These are phyloP conservation scores for Pristionchus entomophagus DNA, from an alignment of 2,888 invertebrate species.

Conservation along the genomic window DNA sequence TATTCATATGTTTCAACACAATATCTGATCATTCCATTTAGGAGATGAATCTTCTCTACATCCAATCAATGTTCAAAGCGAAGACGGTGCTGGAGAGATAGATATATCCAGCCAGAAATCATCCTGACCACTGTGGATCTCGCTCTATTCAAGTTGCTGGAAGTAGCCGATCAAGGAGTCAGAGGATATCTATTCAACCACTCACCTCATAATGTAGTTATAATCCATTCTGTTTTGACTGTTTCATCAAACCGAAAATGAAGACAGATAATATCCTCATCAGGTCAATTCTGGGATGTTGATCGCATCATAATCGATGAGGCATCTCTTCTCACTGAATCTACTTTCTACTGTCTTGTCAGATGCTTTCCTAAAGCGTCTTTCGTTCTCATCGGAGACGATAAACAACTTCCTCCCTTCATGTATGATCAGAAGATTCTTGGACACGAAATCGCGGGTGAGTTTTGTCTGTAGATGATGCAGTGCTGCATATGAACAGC, in stretches of 20 bases:
- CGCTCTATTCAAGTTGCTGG: background rate
- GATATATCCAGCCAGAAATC: constrained; percentile 7
- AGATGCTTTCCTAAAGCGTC: constrained; percentile 20
- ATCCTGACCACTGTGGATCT: constrained; percentile 19
- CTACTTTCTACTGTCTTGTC: background rate
- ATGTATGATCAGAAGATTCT: background rate
- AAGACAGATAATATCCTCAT: no score
- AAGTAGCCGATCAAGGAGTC: background rate
- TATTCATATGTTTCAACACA: background rate
- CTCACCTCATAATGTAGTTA: background rate
- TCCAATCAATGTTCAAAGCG: background rate
- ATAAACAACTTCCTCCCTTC: constrained; percentile 34
- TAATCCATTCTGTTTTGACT: background rate
- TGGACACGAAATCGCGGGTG: background rate
- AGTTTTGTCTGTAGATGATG: background rate
- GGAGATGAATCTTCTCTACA: background rate
- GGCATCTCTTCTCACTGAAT: constrained; percentile 33
- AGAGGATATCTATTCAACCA: background rate
- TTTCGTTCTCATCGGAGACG: constrained; percentile 22
- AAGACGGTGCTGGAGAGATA: background rate
- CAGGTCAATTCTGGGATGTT: background rate
- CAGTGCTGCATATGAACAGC: no score
- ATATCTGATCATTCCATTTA: background rate
- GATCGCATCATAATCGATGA: constrained; percentile 30
- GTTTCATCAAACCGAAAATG: background rate